Evolutionary conservation across 2,113 vertebrate genomes (phyloP), one percentile per base, ranked within the genome.

Genomic region (Grammomys dolichurus): DNA sequence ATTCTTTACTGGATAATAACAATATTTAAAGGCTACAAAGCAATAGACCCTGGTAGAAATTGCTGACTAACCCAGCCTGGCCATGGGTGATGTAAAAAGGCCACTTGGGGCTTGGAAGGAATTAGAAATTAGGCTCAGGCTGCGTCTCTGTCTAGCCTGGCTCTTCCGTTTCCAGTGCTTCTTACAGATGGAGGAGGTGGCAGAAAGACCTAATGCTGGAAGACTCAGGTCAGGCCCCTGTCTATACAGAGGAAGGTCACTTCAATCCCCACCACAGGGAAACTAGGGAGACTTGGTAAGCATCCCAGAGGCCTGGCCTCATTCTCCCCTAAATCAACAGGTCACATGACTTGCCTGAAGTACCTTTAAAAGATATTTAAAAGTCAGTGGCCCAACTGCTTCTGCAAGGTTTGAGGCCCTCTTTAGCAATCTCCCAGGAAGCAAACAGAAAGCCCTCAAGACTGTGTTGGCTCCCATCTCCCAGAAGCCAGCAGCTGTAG

Each of bases 71-170:
- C 54, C 67, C 20, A 17, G 11, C 58, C 40, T 36, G 89, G 56
- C 36, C n/a, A 3, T 7, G 5, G 24, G 63, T 58, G 12, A 9
- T 0, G 0, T 40, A 58, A 80, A 46, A 17, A 67, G 31, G 13
- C 48, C 72, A 3, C 7, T 4, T 0, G 2, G 36, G 20, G 4
- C 13, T n/a, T 73, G 8, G 33, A 73, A 8, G 56, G 69, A 28
- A 33, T 3, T 0, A 0, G 46, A 3, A 46, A 69, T 36, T 1
- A 58, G 16, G 17, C 24, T 28, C 40, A 70, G 43, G 13, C 33
- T 11, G 1, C 0, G 1, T 24, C 33, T 75, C 20, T 1, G 36
- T 28, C 19, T n/a, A 33, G 9, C 14, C 19, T 7, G 14, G 22
- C 20, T 54, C 19, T 13, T 14, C 22, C 1, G 17, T 33, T 43